phyloP scores from a whole-genome alignment of 1,140 invertebrate genomes.

The Amphibalanus amphitrite region DNA sequence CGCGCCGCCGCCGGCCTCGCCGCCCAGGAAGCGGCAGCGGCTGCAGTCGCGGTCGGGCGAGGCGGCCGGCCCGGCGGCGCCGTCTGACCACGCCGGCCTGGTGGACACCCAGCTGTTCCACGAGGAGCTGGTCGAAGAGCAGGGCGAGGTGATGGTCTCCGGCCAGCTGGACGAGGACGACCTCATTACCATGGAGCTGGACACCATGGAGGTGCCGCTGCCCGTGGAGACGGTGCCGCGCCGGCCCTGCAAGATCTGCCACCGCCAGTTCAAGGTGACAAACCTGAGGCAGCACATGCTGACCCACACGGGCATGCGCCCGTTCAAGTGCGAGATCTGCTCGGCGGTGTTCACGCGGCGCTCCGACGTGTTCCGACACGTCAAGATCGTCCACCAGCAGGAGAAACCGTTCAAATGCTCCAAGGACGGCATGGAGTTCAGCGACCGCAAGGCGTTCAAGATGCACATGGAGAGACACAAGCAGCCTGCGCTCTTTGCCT shows the following conservation, averaged over 20 bases:
- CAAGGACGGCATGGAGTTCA: slow-evolving; percentile 14
- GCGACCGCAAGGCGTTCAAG: slow-evolving; percentile 17
- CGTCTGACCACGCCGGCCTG: neutral
- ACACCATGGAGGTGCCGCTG: neutral
- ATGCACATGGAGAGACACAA: slow-evolving; percentile 17
- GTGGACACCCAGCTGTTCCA: neutral
- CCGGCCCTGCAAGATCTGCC: neutral
- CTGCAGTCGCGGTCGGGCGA: neutral
- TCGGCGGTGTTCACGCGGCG: slow-evolving; percentile 17
- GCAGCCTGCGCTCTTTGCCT: neutral
- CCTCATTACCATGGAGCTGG: neutral
- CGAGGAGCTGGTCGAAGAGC: neutral
- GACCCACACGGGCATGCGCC: slow-evolving; percentile 67
- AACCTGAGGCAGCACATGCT: slow-evolving; percentile 85
- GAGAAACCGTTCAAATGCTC: slow-evolving; percentile 19
- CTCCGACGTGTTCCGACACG: slow-evolving; percentile 18
- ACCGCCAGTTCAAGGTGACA: slow-evolving; percentile 22
- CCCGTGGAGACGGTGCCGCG: neutral
- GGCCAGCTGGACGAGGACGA: neutral
- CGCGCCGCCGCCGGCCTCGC: neutral
- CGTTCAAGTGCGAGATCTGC: slow-evolving; percentile 44
- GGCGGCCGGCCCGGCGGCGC: neutral
- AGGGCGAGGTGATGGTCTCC: neutral
- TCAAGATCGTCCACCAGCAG: slow-evolving; percentile 18
- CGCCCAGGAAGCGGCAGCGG: neutral